Evolutionary conservation across 2,113 vertebrate genomes (phyloP), one percentile per base, ranked within the genome.

Genomic region (Orycteropus afer): DNA sequence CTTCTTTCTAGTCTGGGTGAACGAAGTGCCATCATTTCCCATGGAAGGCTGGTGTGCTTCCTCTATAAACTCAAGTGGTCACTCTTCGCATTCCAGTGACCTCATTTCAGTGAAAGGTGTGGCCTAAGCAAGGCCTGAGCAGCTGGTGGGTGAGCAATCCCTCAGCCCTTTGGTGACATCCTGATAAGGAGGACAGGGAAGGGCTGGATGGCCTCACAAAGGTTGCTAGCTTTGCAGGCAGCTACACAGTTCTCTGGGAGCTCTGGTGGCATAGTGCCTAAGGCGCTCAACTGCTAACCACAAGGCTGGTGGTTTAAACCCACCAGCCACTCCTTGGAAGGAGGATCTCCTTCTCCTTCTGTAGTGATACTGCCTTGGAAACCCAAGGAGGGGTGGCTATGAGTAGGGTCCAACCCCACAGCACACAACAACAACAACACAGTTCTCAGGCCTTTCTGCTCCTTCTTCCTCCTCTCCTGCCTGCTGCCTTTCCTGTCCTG

Each of bases 61-160:
- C 57, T 34, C 63, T 77, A 59, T 29, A 53, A 47, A 53, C 67
- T 71, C 63, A 1, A 45, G 80, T 6, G 4, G 77, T 90, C 42
- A 65, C 90, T 84, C 63, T 73, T 29, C 65, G 82, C 78, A 90
- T 92, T 89, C 96, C 88, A 42, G 5, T 79, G 82, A 97, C 69
- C 55, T 96, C 96, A 96, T 45, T 57, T 51, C 77, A 92, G 90
- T 9, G 15, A 77, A 81, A 84, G 92, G 92, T 5, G 12, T 78
- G 76, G 93, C 76, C 71, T 91, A 40, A 1, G 37, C 34, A 37
- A 77, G 40, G 59, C 85, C 55, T 5, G 42, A n/a, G 74, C 61
- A 71, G 69, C 80, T 85, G 87, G 53, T 53, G n/a, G 63, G 65
- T 49, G 74, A 65, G 79, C 69, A 59, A 84, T 42, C 32, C 74